Evolutionary conservation across 2,113 vertebrate genomes (phyloP).

Genomic region (Emydocephalus ijimae): DNA sequence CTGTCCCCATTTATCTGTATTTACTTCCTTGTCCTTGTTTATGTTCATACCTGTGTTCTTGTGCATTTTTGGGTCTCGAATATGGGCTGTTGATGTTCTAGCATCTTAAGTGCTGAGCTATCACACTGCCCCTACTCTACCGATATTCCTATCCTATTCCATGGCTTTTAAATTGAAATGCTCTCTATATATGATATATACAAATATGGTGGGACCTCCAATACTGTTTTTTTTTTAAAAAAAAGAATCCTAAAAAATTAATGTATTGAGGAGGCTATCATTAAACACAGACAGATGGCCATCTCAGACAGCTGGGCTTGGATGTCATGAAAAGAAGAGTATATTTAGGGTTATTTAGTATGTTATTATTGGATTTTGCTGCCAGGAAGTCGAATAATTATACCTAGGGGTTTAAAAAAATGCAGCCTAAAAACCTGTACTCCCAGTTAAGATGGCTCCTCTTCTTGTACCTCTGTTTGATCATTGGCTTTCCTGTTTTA

Average conservation of each 20-base stretch:
- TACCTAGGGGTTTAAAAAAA: neutral
- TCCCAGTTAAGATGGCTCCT: neutral
- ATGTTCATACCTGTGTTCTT: too few relatives aligned
- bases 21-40: too few relatives aligned
- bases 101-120: neutral
- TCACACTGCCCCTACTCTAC: neutral
- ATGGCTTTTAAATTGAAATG: neutral
- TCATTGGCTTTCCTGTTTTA: neutral
- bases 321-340: neutral
- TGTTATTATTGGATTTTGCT: neutral
- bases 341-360: neutral
- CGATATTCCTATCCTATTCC: neutral
- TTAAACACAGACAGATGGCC: neutral
- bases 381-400: neutral
- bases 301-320: neutral
- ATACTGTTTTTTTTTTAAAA: neutral
- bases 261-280: neutral
- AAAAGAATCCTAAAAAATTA: neutral
- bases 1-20: too few relatives aligned
- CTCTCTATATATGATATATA: neutral
- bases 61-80: neutral
- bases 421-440: neutral
- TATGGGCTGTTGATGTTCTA: neutral
- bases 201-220: neutral
- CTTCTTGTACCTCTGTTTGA: neutral